phyloP scores from a whole-genome alignment of 2,888 invertebrate genomes.

The Gortyna flavago region DNA sequence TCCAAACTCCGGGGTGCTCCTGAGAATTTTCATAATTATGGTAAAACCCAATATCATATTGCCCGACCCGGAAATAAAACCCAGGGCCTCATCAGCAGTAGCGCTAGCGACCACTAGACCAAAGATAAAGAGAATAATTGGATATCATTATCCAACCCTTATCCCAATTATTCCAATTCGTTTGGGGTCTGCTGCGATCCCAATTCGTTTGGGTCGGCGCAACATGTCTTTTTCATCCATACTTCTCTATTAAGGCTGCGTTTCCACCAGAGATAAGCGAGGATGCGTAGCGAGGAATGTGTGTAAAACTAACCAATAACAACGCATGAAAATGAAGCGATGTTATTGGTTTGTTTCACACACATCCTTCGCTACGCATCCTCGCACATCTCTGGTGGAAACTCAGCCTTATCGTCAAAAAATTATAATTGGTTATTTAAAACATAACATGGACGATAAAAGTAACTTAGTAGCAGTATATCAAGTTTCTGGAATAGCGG shows the following conservation, averaged over 20 bases:
- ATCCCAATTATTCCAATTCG: not conserved
- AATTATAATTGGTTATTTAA: not conserved
- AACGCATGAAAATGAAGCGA: too few relatives aligned
- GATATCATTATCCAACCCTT: not conserved
- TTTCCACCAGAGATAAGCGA: too few relatives aligned
- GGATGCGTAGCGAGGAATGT: too few relatives aligned
- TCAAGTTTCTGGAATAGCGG: constrained; percentile 13
- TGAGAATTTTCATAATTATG: not conserved
- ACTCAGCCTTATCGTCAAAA: too few relatives aligned
- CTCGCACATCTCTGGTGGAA: too few relatives aligned
- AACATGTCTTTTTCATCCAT: not conserved
- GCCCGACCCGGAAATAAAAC: not conserved
- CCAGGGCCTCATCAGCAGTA: not conserved
- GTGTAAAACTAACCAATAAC: too few relatives aligned
- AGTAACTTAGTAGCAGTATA: not conserved
- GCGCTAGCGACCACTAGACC: not conserved
- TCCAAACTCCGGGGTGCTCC: not conserved
- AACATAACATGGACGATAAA: not conserved
- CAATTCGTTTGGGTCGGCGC: not conserved
- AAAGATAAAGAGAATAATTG: not conserved
- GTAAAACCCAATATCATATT: not conserved
- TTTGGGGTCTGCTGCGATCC: too few relatives aligned
- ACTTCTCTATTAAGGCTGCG: too few relatives aligned
- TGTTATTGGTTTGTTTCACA: too few relatives aligned
- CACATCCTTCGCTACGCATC: too few relatives aligned